Percentiles rank a stretch among this genome's conserved stretches.
Conservation (phyloP, 2,888 invertebrate species). For the Himalopsyche anomala region DNA sequence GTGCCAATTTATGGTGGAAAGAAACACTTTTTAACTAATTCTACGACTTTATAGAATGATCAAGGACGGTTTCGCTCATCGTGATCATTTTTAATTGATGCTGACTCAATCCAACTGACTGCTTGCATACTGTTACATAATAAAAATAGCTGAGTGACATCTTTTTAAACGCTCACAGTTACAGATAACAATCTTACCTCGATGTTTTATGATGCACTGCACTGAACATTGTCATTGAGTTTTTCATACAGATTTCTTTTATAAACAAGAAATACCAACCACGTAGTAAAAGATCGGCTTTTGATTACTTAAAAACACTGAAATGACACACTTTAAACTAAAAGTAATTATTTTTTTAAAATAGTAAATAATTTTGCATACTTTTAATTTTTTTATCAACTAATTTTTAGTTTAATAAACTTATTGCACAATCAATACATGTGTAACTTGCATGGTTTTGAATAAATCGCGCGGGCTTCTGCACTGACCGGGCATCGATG, state of each 20-base stretch:
- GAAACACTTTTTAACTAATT: no score
- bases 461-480: slow-evolving; percentile 51
- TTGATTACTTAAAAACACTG: neutral
- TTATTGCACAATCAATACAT: neutral
- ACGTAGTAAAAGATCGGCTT: neutral
- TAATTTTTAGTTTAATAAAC: neutral
- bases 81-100: no score
- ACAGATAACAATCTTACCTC: slow-evolving; percentile 59
- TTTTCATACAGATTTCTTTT: slow-evolving; percentile 17
- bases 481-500: slow-evolving; percentile 51
- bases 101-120: neutral
- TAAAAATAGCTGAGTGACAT: neutral
- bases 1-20: no score
- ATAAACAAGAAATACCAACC: neutral
- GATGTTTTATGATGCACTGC: slow-evolving; percentile 60
- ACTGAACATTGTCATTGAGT: slow-evolving; percentile 50
- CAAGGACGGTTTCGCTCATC: no score
- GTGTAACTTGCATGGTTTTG: slow-evolving; percentile 3
- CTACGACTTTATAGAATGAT: no score
- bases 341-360: neutral
- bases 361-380: neutral
- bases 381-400: neutral
- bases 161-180: slow-evolving; percentile 14
- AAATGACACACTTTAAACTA: neutral
- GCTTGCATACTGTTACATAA: neutral